A percentile compares a stretch with the other conserved stretches of the same genome.
phyloP scores from a whole-genome alignment of 2,888 invertebrate species.

The Lasioglossum villosulum region DNA sequence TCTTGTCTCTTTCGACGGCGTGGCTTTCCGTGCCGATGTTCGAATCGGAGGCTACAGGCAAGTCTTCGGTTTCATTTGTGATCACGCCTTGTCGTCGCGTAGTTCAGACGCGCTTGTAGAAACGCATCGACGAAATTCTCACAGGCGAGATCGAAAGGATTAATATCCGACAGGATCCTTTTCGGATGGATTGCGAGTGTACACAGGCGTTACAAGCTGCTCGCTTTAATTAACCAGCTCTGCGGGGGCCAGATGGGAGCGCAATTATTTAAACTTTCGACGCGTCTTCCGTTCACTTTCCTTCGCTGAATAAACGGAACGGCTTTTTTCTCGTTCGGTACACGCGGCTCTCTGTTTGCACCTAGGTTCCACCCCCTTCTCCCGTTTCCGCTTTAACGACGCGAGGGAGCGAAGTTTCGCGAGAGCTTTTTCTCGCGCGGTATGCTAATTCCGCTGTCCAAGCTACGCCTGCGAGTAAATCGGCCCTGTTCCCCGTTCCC shows the following conservation, averaged over 20 bases:
- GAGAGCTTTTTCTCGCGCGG: neutral
- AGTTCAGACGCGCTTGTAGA: neutral
- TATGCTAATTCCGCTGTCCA: neutral
- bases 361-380: neutral
- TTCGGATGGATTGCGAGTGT: too few relatives aligned
- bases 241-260: slow-evolving; percentile 10
- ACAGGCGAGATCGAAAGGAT: neutral
- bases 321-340: neutral
- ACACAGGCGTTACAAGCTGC: neutral
- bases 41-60: neutral
- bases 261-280: slow-evolving; percentile 60
- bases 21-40: neutral
- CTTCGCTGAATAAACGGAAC: slow-evolving; percentile 24
- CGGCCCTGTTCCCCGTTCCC: neutral
- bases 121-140: neutral
- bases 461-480: neutral
- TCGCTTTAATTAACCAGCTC: slow-evolving; percentile 54
- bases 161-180: neutral
- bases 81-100: too few relatives aligned
- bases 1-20: neutral
- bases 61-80: neutral
- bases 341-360: neutral
- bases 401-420: neutral
- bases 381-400: neutral
- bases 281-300: slow-evolving; percentile 51